These are phyloP conservation scores for Darevskia mixta DNA, from an alignment of 2,797 vertebrate genomes.

Conservation along the genomic window DNA sequence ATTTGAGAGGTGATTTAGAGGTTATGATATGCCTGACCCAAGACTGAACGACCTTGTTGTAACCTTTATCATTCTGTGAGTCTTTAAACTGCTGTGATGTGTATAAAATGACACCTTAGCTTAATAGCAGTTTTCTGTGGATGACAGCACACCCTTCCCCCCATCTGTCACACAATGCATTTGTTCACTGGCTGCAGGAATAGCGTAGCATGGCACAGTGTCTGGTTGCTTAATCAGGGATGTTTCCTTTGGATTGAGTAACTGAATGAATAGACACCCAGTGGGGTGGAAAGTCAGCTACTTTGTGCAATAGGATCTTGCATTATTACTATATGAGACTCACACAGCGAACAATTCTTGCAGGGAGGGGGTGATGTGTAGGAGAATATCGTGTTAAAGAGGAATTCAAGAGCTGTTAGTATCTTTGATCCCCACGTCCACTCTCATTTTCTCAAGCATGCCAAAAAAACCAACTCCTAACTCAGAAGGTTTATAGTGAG, in stretches of 20 bases:
- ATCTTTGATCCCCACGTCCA: not conserved
- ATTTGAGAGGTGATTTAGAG: not conserved
- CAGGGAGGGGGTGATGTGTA: conserved; percentile 31
- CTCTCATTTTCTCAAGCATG: not conserved
- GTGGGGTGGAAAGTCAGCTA: not conserved
- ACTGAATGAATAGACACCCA: conserved; percentile 42
- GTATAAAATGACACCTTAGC: conserved; percentile 8
- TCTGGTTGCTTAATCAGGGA: not conserved
- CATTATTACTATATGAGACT: not conserved
- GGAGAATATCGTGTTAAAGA: conserved; percentile 21
- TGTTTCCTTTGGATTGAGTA: conserved; percentile 27
- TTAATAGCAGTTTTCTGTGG: conserved; percentile 19
- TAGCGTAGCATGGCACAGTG: not conserved
- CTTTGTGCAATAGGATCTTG: conserved; percentile 36
- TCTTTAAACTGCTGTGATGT: accelerated
- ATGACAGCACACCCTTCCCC: conserved; percentile 23
- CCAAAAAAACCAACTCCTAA: not conserved
- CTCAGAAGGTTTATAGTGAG: not conserved
- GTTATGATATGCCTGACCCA: not conserved
- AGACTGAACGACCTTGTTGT: conserved; percentile 10
- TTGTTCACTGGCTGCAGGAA: conserved; percentile 7
- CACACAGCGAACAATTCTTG: conserved; percentile 42
- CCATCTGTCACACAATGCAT: not conserved
- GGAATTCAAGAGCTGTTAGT: not conserved
- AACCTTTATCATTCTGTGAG: conserved; percentile 18